phyloP scores from a whole-genome alignment of 1,140 invertebrate genomes.

The Lordiphosa mommai region DNA sequence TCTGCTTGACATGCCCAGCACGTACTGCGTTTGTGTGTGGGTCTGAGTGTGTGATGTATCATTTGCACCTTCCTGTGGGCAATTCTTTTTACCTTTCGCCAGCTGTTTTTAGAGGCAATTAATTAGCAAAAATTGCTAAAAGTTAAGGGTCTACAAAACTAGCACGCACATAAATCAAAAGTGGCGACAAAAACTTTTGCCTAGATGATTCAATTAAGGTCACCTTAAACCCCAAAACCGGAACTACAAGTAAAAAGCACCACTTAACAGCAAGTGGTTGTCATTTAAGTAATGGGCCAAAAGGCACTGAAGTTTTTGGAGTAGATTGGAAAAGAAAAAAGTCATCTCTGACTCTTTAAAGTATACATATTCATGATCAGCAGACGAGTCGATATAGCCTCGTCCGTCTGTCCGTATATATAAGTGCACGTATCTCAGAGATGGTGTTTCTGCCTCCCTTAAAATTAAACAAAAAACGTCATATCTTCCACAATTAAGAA shows the following conservation, averaged over 20 bases:
- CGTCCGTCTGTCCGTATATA: no score
- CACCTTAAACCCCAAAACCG: constrained; percentile 8
- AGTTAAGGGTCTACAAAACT: constrained; percentile 21
- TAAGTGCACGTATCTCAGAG: no score
- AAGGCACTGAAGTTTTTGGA: background rate
- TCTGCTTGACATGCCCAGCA: constrained; percentile 41
- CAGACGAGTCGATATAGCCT: no score
- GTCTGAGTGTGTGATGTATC: constrained; percentile 28
- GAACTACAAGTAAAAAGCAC: constrained; percentile 6
- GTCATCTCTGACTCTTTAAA: no score
- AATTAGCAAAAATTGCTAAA: constrained; percentile 47
- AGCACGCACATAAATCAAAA: constrained; percentile 61
- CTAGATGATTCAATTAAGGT: constrained; percentile 55
- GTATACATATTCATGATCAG: no score
- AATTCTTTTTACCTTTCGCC: constrained; percentile 55
- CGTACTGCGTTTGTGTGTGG: constrained; percentile 30
- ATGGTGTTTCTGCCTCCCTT: no score
- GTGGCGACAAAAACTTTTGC: constrained; percentile 24
- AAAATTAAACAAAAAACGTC: no score
- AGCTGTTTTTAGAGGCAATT: constrained; percentile 48
- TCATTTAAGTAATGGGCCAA: constrained; percentile 2
- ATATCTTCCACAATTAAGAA: no score
- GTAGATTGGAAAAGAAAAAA: no score
- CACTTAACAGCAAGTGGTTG: background rate
- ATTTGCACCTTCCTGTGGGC: constrained; percentile 47